Conservation (phyloP, 2,888 invertebrate genomes). For the Drosophila pegasa region DNA sequence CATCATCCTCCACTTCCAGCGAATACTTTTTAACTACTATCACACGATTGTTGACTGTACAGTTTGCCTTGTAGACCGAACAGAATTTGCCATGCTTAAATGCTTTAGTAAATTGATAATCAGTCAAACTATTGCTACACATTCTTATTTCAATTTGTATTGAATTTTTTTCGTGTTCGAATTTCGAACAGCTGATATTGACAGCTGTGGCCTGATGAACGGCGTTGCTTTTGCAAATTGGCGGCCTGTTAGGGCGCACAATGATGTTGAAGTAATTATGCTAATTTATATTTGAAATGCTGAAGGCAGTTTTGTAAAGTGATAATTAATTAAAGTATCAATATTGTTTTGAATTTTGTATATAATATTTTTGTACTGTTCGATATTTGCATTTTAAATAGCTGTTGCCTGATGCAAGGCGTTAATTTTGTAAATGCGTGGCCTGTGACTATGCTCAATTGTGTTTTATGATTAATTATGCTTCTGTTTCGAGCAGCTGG, state of each 20-base stretch:
- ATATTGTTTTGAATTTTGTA: neutral
- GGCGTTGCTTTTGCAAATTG: slow-evolving; percentile 12
- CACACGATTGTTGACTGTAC: slow-evolving; percentile 88
- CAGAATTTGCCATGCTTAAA: slow-evolving; percentile 89
- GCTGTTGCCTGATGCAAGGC: neutral
- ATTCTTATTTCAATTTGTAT: slow-evolving; percentile 74
- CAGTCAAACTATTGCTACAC: slow-evolving; percentile 87
- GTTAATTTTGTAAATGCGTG: neutral
- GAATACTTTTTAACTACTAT: slow-evolving; percentile 91
- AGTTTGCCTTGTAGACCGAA: slow-evolving; percentile 89
- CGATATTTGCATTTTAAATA: neutral
- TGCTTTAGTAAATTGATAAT: slow-evolving; percentile 89
- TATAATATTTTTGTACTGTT: neutral
- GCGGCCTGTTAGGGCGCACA: slow-evolving; percentile 10
- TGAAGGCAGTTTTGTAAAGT: neutral
- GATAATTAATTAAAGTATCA: neutral
- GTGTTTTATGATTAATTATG: neutral
- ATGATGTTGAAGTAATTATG: neutral
- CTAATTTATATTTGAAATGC: neutral
- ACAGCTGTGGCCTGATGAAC: slow-evolving; percentile 9
- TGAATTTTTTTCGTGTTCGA: slow-evolving; percentile 19
- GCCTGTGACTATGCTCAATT: neutral
- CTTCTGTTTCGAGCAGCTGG: slow-evolving; percentile 30
- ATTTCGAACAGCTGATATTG: slow-evolving; percentile 27
- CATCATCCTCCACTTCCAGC: slow-evolving; percentile 88